Evolutionary conservation across 1,140 invertebrate genomes (phyloP).

Genomic region (Ruditapes philippinarum): DNA sequence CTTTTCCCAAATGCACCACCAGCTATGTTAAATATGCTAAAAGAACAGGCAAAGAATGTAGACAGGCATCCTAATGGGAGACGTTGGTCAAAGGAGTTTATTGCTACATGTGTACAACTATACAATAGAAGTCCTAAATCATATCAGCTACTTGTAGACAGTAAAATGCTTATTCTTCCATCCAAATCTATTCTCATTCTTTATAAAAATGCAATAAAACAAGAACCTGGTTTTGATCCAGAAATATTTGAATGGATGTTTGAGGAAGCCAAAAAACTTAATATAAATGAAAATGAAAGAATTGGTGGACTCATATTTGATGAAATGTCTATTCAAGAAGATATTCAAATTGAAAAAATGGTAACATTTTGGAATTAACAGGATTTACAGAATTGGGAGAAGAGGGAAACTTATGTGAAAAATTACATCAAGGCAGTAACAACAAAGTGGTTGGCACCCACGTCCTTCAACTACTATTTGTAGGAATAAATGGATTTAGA

Average conservation of each 20-base stretch:
- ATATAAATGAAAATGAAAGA: slow-evolving; percentile 34
- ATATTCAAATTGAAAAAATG: slow-evolving; percentile 36
- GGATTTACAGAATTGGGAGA: slow-evolving; percentile 61
- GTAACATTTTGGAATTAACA: slow-evolving; percentile 11
- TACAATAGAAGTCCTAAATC: slow-evolving; percentile 50
- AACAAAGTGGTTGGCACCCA: slow-evolving; percentile 51
- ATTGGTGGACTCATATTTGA: slow-evolving; percentile 63
- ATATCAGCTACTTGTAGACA: neutral
- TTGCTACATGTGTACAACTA: slow-evolving; percentile 33
- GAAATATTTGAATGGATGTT: slow-evolving; percentile 65
- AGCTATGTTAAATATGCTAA: slow-evolving; percentile 8
- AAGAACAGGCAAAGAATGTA: slow-evolving; percentile 26
- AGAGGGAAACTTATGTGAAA: slow-evolving; percentile 39
- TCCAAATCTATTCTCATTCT: slow-evolving; percentile 33
- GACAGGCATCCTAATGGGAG: slow-evolving; percentile 28
- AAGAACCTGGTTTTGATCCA: slow-evolving; percentile 64
- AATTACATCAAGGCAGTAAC: neutral
- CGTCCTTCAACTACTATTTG: slow-evolving; percentile 67
- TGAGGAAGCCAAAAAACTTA: slow-evolving; percentile 48
- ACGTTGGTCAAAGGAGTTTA: slow-evolving; percentile 37
- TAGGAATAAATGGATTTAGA: slow-evolving; percentile 66
- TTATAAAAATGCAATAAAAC: slow-evolving; percentile 66
- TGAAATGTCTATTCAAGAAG: slow-evolving; percentile 62
- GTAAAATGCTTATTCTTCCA: slow-evolving; percentile 25
- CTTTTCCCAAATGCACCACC: neutral